Conservation (phyloP, 2,888 invertebrate species). For the Epiblema foenella region DNA sequence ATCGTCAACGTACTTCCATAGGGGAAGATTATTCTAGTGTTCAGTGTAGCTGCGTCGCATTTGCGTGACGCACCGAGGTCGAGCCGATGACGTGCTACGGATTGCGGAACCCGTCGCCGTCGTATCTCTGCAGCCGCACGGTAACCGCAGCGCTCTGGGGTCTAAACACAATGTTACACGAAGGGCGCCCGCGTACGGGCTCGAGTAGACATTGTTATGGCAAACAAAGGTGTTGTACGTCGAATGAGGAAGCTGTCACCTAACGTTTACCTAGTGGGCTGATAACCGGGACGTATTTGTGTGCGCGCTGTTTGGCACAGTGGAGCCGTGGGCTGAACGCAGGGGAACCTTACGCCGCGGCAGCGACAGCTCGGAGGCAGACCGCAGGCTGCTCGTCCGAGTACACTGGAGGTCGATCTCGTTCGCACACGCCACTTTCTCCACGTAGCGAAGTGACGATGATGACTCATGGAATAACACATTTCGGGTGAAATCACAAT, state of each 20-base stretch:
- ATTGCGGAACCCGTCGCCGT: slow-evolving; percentile 46
- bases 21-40: slow-evolving; percentile 41
- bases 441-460: slow-evolving; percentile 65
- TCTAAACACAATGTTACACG: slow-evolving; percentile 76
- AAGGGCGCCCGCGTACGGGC: slow-evolving; percentile 63
- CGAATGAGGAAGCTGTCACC: slow-evolving; percentile 66
- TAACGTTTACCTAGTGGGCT: slow-evolving; percentile 83
- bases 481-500: slow-evolving; percentile 78
- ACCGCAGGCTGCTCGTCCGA: slow-evolving; percentile 56
- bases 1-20: slow-evolving; percentile 36
- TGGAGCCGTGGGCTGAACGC: slow-evolving; percentile 57
- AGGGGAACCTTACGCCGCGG: slow-evolving; percentile 54
- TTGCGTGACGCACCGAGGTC: slow-evolving; percentile 30
- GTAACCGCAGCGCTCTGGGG: slow-evolving; percentile 61
- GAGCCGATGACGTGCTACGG: slow-evolving; percentile 19
- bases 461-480: slow-evolving; percentile 84
- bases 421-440: slow-evolving; percentile 66
- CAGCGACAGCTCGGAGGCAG: slow-evolving; percentile 49
- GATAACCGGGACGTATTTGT: slow-evolving; percentile 74
- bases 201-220: slow-evolving; percentile 49
- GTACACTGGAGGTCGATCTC: slow-evolving; percentile 60
- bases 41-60: slow-evolving; percentile 34
- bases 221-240: slow-evolving; percentile 46
- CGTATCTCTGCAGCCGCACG: slow-evolving; percentile 48
- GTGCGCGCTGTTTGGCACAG: slow-evolving; percentile 60